Evolutionary conservation across 92 coral and sea anemone species (phyloP).

Genomic region (Blastomussa wellsi): DNA sequence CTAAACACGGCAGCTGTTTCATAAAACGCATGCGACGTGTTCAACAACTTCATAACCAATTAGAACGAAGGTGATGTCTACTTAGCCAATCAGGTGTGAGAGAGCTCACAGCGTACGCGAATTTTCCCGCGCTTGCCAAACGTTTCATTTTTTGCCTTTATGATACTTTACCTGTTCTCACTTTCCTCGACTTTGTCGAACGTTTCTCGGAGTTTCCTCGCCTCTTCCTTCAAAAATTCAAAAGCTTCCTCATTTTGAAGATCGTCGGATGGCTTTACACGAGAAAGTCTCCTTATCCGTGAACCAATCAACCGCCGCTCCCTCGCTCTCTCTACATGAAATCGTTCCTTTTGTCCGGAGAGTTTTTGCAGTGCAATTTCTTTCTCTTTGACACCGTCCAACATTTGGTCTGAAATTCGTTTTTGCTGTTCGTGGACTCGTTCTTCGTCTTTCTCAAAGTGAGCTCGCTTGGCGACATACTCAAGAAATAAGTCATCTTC

Average conservation of each 20-base stretch:
- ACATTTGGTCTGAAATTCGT: slow-evolving; percentile 75
- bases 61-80: neutral
- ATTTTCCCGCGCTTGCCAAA: neutral
- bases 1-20: no score
- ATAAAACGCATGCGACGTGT: neutral
- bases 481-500: slow-evolving; percentile 63
- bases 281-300: slow-evolving; percentile 68
- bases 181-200: slow-evolving; percentile 82
- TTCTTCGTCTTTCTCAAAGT: slow-evolving; percentile 82
- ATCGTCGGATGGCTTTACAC: slow-evolving; percentile 65
- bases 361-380: slow-evolving; percentile 69
- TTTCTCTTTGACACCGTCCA: slow-evolving; percentile 74
- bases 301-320: slow-evolving; percentile 70
- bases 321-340: slow-evolving; percentile 74
- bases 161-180: slow-evolving; percentile 62
- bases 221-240: slow-evolving; percentile 79
- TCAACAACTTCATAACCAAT: neutral
- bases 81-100: neutral
- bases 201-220: slow-evolving; percentile 78
- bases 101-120: neutral
- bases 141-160: no score
- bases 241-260: slow-evolving; percentile 76
- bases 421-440: slow-evolving; percentile 77
- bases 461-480: slow-evolving; percentile 73
- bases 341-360: slow-evolving; percentile 70